These are phyloP conservation scores for Sphyrna mokarran DNA, from an alignment of 2,113 vertebrate species.

Conservation along the genomic window DNA sequence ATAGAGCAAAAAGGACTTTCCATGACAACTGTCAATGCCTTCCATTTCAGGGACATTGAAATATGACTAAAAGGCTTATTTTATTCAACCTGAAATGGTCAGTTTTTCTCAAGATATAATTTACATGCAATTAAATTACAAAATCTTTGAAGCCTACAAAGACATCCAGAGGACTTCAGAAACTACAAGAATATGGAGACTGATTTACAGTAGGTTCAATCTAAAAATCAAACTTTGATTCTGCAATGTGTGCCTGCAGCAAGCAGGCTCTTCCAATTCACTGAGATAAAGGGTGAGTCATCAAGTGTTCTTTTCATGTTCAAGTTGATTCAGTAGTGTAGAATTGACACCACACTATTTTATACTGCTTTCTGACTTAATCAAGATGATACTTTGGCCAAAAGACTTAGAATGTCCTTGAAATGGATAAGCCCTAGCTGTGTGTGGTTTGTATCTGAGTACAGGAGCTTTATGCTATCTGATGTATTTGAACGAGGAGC, in stretches of 20 bases:
- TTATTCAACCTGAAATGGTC: background rate
- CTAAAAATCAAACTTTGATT: background rate
- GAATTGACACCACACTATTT: background rate
- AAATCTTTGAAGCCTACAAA: background rate
- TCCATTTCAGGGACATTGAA: background rate
- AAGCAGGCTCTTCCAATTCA: background rate
- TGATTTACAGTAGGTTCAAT: background rate
- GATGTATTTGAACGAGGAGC: background rate
- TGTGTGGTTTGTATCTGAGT: background rate
- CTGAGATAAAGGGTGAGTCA: background rate
- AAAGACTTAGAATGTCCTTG: background rate
- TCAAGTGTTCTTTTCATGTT: conserved; percentile 12
- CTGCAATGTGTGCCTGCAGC: background rate
- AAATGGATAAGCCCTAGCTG: too few relatives aligned
- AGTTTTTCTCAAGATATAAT: background rate
- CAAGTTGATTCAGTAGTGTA: background rate
- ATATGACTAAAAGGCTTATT: background rate
- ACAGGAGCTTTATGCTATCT: background rate
- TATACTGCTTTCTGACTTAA: background rate
- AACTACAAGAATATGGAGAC: background rate
- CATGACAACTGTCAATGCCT: background rate
- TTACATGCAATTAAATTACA: background rate
- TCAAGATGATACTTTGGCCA: background rate
- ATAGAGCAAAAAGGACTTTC: background rate
- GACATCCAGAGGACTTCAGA: background rate